Evolutionary conservation across 1,140 invertebrate genomes (phyloP).

Genomic region (Drosophila nikananu): DNA sequence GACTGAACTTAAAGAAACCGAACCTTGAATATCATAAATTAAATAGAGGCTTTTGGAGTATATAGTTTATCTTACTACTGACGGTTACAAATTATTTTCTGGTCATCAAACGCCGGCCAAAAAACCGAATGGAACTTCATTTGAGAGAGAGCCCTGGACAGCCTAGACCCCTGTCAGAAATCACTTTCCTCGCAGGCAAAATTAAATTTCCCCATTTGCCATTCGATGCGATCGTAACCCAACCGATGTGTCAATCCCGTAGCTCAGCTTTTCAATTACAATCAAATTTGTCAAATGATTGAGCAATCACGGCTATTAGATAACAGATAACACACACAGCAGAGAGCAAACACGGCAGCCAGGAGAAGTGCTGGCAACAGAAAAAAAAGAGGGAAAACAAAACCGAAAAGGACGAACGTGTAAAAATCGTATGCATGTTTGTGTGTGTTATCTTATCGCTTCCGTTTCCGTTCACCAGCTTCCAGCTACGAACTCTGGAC

Average conservation of each 20-base stretch:
- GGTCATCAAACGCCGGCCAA: background rate
- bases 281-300: constrained; percentile 77
- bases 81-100: too few relatives aligned
- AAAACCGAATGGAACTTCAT: background rate
- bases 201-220: constrained; percentile 21
- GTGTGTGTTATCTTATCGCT: constrained; percentile 61
- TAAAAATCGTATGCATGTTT: constrained; percentile 42
- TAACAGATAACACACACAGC: constrained; percentile 76
- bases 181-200: constrained; percentile 14
- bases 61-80: too few relatives aligned
- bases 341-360: constrained; percentile 38
- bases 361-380: constrained; percentile 7
- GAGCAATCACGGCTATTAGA: constrained; percentile 77
- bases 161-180: background rate
- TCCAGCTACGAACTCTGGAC: constrained; percentile 51
- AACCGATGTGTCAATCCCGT: constrained; percentile 45
- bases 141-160: background rate
- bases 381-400: constrained; percentile 41
- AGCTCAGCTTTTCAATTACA: constrained; percentile 69
- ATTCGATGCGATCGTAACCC: constrained; percentile 25
- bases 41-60: too few relatives aligned
- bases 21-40: background rate
- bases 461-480: constrained; percentile 51
- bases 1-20: background rate
- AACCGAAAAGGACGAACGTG: constrained; percentile 43